Conservation (phyloP, 2,113 vertebrate species). For the Megaceryle torquata region DNA sequence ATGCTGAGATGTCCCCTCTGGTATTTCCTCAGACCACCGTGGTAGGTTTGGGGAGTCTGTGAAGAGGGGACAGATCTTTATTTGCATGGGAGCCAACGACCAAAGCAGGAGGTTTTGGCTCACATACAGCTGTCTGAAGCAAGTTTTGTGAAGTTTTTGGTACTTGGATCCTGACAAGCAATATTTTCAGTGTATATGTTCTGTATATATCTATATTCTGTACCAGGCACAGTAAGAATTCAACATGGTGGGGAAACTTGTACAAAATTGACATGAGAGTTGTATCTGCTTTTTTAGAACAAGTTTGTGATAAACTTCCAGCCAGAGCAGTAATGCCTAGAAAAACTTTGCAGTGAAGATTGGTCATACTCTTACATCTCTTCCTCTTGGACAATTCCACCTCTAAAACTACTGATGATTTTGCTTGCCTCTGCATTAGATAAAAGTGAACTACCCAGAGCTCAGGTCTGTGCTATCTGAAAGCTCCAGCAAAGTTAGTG, state of each 20-base stretch:
- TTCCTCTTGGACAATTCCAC: not conserved
- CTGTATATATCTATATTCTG: not conserved
- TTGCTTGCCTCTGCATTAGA: not conserved
- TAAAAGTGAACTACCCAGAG: not conserved
- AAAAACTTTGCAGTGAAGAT: not conserved
- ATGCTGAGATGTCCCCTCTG: not conserved
- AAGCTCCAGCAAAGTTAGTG: not conserved
- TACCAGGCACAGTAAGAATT: not conserved
- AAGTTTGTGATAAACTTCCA: not conserved
- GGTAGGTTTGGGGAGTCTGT: not conserved
- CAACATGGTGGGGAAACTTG: not conserved
- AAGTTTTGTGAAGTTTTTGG: not conserved
- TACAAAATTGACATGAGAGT: not conserved
- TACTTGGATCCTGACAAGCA: not conserved
- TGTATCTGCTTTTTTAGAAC: not conserved
- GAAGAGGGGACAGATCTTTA: not conserved
- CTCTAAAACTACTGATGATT: not conserved
- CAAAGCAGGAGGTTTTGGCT: not conserved
- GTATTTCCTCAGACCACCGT: not conserved
- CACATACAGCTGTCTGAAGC: not conserved
- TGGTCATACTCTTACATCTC: not conserved
- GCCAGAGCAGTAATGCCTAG: not conserved
- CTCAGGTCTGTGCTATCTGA: not conserved
- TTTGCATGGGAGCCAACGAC: not conserved
- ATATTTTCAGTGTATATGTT: not conserved